These are phyloP conservation scores for Uloborus plumipes DNA, from an alignment of 2,888 invertebrate species.

Conservation along the genomic window DNA sequence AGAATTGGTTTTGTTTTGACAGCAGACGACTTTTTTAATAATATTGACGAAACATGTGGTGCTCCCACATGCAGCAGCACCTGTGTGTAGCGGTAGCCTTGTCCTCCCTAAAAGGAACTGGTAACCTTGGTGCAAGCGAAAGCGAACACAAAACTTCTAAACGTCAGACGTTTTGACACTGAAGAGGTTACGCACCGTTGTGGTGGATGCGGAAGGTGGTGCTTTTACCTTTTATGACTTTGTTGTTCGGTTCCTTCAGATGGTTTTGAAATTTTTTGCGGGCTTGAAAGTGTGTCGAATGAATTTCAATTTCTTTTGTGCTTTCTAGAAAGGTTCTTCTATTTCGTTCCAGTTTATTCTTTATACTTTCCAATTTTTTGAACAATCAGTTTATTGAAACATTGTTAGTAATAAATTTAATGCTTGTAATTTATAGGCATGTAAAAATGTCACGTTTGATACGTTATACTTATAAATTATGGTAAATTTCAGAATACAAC, in stretches of 20 bases:
- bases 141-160: neutral
- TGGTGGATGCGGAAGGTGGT: too few relatives aligned
- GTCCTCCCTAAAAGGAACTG: constrained; percentile 54
- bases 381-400: too few relatives aligned
- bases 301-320: too few relatives aligned
- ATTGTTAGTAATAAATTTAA: too few relatives aligned
- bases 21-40: neutral
- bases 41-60: constrained; percentile 12
- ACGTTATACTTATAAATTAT: too few relatives aligned
- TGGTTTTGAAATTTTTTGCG: neutral
- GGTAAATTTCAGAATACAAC: too few relatives aligned
- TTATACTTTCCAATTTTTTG: too few relatives aligned
- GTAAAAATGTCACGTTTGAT: too few relatives aligned
- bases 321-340: too few relatives aligned
- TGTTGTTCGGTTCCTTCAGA: neutral
- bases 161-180: neutral
- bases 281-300: too few relatives aligned
- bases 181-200: neutral
- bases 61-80: constrained; percentile 21
- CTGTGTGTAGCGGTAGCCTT: constrained; percentile 38
- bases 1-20: neutral
- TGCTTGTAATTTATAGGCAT: too few relatives aligned
- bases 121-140: constrained; percentile 48
- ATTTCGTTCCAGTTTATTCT: too few relatives aligned
- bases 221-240: constrained; percentile 9